Conservation (phyloP, 1,140 invertebrate species). For the Apis dorsata region DNA sequence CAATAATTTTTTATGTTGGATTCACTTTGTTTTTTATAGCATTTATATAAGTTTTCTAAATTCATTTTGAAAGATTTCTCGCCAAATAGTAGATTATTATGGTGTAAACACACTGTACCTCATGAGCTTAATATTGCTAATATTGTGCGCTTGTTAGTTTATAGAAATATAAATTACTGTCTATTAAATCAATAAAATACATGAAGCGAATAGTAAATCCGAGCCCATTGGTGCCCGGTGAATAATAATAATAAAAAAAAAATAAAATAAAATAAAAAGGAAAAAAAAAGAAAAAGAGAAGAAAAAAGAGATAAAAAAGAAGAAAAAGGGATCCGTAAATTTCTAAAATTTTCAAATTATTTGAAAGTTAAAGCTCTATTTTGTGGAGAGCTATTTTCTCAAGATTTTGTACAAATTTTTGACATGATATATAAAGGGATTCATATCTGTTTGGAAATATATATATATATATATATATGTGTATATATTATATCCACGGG, state of each 20-base stretch:
- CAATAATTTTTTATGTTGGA: neutral
- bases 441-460: conserved; percentile 17
- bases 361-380: conserved; percentile 41
- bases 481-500: conserved; percentile 25
- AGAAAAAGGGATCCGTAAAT: conserved; percentile 14
- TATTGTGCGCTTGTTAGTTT: conserved; percentile 63
- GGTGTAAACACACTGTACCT: conserved; percentile 59
- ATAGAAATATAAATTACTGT: conserved; percentile 48
- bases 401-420: conserved; percentile 61
- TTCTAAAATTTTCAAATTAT: conserved; percentile 35
- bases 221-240: conserved; percentile 31
- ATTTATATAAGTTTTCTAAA: neutral
- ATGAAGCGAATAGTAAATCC: conserved; percentile 16
- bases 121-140: conserved; percentile 64
- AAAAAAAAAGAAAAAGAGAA: neutral
- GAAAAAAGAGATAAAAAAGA: neutral
- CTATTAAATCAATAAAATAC: conserved; percentile 26
- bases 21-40: neutral
- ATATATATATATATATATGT: neutral
- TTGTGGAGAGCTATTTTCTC: conserved; percentile 58
- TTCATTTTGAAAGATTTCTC: conserved; percentile 24
- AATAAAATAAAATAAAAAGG: neutral
- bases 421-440: conserved; percentile 32
- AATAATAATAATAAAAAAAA: conserved; percentile 2
- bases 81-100: conserved; percentile 49